These are phyloP conservation scores for Emberiza fucata DNA, from an alignment of 2,113 vertebrate genomes.

Conservation along the genomic window DNA sequence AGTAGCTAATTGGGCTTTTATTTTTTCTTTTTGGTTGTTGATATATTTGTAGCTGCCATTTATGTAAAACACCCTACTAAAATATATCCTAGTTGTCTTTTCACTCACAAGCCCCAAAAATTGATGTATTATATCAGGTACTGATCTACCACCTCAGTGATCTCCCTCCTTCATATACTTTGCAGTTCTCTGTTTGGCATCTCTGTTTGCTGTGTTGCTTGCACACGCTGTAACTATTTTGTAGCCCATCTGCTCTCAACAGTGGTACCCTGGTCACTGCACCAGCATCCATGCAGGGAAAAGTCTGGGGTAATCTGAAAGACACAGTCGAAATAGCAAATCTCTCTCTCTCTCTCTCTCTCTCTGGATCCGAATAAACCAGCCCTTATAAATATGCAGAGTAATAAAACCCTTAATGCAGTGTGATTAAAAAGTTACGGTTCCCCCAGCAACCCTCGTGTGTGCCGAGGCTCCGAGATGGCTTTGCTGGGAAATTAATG, in stretches of 20 bases:
- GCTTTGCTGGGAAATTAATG: not conserved
- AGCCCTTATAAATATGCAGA: constrained; percentile 38
- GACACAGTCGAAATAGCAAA: not conserved
- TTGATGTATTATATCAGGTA: not conserved
- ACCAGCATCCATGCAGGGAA: not conserved
- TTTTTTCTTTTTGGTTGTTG: not conserved
- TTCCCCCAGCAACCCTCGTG: constrained; percentile 34
- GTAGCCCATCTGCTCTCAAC: not conserved
- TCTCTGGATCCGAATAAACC: not conserved
- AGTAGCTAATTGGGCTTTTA: not conserved
- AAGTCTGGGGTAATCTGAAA: not conserved
- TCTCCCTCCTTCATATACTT: not conserved
- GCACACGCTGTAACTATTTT: not conserved
- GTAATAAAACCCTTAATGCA: constrained; percentile 42
- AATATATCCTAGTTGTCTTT: not conserved
- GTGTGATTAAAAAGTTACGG: constrained; percentile 53
- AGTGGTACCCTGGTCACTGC: not conserved
- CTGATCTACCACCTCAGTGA: not conserved
- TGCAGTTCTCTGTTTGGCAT: not conserved
- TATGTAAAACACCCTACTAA: not conserved
- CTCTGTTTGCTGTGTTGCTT: not conserved
- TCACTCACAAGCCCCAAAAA: not conserved
- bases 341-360: not conserved
- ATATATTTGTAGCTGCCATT: not conserved
- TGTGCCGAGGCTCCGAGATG: not conserved